Base-by-base conservation (phyloP, 2,888 invertebrate genomes). In the Nomada ruficornis region DNA sequence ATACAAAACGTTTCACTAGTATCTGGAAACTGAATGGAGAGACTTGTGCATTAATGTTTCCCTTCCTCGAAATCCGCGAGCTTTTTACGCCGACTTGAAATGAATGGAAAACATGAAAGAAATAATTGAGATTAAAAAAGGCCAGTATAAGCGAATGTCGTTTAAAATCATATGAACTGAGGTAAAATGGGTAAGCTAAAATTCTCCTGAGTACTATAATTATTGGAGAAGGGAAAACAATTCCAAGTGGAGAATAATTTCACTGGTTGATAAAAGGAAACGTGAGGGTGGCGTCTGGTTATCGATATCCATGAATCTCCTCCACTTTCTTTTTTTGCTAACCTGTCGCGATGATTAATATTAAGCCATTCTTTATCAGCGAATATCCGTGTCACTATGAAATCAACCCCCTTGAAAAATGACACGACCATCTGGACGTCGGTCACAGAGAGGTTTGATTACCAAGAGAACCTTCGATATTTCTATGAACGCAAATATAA, bases 341-440 rank as follows among this genome's bases (percentile, higher is more conserved):
- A 71, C 64, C 36, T 7, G 67, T 54, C 54, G 11, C 29, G 65
- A 36, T 36, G n/a, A 60, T 78, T 76, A 80, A 76, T 80, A 85
- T 77, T 42, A 52, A 68, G 18, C 70, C 42, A 44, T 23, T 20
- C 26, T 72, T 78, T 84, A 68, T 81, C 78, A 42, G 47, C 50
- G 60, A 47, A 52, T 55, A 59, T 42, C 65, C 18, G 26, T 54
- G 72, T 18, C 15, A 23, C 67, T 73, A 80, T 79, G 70, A 67
- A 82, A 84, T 62, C 62, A 76, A 75, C 72, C 50, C 2, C 60
- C 29, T 55, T 79, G 84, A 82, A 72, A 82, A 84, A 84, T 79
- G 72, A 11, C 42, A 42, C 29, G 57, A n/a, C 67, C 60, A 70
- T 77, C 63, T 71, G 60, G 64, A 69, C 64, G 57, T 20, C 23